Base-by-base conservation (phyloP, 2,888 invertebrate species). In the Thereva nobilitata region DNA sequence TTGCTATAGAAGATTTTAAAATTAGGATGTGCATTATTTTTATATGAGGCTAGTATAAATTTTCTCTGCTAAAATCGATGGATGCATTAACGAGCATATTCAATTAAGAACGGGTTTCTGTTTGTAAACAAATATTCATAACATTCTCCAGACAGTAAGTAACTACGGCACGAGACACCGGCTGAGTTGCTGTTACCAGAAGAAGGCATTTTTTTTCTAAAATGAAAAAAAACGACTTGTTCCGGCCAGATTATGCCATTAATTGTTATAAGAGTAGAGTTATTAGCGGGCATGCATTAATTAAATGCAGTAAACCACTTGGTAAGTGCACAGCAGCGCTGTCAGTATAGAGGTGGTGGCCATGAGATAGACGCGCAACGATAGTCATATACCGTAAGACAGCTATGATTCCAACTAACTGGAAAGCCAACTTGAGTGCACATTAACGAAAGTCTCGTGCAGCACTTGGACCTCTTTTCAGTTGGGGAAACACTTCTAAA, bases 201-300 rank as follows among this genome's bases (percentile, higher is more conserved):
- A 34, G 52, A 59, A 5, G 5, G 23, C 35, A 47, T 35, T 37
- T 8, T 34, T 34, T 35, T 23, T 38, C 45, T 59, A 45, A 47
- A 49, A 59, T 7, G 59, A 45, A 59, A 38, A 10, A 47, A 12
- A 47, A 47, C 59, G 45, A 59, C 49, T 59, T 59, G 59, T 59
- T 59, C 59, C 59, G 59, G 59, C 59, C 59, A 59, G 59, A 59
- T 59, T 59, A 59, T 59, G 59, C 38, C 45, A 59, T 47, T 59
- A 59, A 59, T 59, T 59, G 59, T 59, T 45, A 47, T 59, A 59
- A 23, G 23, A 23, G 59, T 47, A 59, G 45, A 59, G 49, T 59
- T 59, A 59, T 59, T 59, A 59, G 59, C 49, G 59, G 49, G 40
- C 49, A 45, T 45, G 49, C 59, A 59, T 59, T 59, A 56, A 56